Conservation (phyloP, 2,888 invertebrate genomes). For the Antitype chi region DNA sequence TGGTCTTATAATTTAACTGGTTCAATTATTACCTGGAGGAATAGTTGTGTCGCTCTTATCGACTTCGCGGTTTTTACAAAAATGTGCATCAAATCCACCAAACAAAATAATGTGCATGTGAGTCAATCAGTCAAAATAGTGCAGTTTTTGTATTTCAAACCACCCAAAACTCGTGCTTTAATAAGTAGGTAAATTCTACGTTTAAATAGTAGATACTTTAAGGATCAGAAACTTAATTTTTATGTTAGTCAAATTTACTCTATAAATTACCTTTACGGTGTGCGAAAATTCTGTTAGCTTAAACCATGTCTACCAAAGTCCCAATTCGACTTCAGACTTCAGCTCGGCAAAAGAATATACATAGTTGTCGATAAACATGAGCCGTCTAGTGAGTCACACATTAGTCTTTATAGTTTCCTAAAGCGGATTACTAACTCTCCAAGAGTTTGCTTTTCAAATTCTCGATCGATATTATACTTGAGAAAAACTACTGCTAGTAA, state of each 20-base stretch:
- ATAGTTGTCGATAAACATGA: neutral
- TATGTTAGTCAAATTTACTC: neutral
- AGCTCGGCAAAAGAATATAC: constrained; percentile 6
- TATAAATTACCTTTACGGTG: constrained; percentile 13
- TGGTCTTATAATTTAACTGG: neutral
- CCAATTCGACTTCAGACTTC: neutral
- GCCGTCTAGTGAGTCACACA: neutral
- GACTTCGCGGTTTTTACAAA: neutral
- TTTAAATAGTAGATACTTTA: neutral
- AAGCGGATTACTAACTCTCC: constrained; percentile 19
- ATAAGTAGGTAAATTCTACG: neutral
- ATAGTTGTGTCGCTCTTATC: neutral
- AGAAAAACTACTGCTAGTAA: neutral
- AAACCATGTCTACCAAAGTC: constrained; percentile 9
- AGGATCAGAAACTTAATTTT: neutral
- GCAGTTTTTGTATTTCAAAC: constrained; percentile 29
- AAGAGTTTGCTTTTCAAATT: constrained; percentile 18
- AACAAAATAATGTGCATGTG: constrained; percentile 48
- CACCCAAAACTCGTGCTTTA: constrained; percentile 33
- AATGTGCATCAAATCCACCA: constrained; percentile 41
- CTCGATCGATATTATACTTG: neutral
- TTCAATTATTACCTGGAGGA: neutral
- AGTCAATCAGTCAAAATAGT: constrained; percentile 29
- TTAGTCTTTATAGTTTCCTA: constrained; percentile 15
- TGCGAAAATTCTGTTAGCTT: constrained; percentile 37